phyloP scores from a whole-genome alignment of 2,113 vertebrate species.

The Calidris pygmaea region DNA sequence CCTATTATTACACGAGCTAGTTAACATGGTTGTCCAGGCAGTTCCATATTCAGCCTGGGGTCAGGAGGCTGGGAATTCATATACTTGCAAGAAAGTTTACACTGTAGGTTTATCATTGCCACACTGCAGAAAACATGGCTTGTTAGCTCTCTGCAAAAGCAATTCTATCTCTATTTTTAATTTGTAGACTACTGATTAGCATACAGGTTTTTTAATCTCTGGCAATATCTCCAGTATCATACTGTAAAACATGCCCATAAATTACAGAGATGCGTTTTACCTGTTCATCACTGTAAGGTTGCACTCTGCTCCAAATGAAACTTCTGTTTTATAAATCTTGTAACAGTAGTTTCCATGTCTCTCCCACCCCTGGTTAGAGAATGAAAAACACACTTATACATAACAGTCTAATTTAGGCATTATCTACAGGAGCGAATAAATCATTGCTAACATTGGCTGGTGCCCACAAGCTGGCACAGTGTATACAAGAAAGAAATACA shows the following conservation, averaged over 20 bases:
- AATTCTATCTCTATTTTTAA: background rate
- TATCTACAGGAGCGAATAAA: background rate
- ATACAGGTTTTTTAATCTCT: background rate
- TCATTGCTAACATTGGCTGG: background rate
- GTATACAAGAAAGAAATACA: background rate
- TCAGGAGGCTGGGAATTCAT: background rate
- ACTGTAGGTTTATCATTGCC: background rate
- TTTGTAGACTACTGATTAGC: background rate
- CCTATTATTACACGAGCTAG: background rate
- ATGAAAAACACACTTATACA: background rate
- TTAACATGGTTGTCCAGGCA: background rate
- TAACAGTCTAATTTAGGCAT: background rate
- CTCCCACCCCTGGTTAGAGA: constrained; percentile 83
- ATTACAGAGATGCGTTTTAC: constrained; percentile 61
- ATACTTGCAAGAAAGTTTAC: background rate
- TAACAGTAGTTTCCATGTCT: constrained; percentile 90
- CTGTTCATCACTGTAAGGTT: constrained; percentile 88
- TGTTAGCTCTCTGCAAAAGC: background rate
- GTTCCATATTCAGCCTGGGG: background rate
- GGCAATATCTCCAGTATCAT: background rate
- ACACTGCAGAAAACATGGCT: background rate
- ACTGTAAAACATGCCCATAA: background rate
- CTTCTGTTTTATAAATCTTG: constrained; percentile 74
- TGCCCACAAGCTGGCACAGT: background rate
- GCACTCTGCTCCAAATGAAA: constrained; percentile 84